Evolutionary conservation across 2,113 vertebrate species (phyloP).

Genomic region (Tragulus kanchil): DNA sequence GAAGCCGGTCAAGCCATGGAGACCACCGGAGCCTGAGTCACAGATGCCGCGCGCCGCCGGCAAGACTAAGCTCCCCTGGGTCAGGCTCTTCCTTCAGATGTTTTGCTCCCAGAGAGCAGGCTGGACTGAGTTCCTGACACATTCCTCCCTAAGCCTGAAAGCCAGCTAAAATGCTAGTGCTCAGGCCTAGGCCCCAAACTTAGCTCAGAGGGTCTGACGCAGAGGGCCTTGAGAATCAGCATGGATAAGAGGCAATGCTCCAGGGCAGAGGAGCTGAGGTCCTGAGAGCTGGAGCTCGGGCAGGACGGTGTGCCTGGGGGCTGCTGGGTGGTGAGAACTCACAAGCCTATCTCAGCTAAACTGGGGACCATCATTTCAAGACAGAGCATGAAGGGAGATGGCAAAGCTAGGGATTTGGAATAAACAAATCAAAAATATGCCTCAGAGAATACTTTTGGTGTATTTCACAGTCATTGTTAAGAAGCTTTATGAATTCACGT

Average conservation of each 20-base stretch:
- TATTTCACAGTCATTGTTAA: constrained; percentile 60
- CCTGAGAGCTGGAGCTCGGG: not conserved
- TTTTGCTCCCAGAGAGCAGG: not conserved
- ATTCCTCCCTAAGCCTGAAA: not conserved
- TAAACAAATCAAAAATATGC: constrained; percentile 51
- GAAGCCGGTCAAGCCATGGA: not conserved
- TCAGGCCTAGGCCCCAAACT: not conserved
- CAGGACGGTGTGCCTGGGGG: fast-evolving
- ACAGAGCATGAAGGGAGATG: not conserved
- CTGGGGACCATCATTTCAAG: not conserved
- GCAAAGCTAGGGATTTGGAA: constrained; percentile 15
- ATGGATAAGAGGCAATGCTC: fast-evolving
- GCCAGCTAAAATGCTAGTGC: not conserved
- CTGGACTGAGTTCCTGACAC: fast-evolving
- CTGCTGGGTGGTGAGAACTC: fast-evolving
- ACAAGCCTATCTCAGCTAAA: not conserved
- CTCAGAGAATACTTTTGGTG: constrained; percentile 29
- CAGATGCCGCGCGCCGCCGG: fast-evolving
- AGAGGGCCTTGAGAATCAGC: not conserved
- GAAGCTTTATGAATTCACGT: constrained; percentile 68
- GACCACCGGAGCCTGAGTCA: fast-evolving
- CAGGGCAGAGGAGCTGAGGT: not conserved
- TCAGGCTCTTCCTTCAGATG: not conserved
- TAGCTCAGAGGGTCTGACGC: not conserved
- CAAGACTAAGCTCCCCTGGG: fast-evolving